Evolutionary conservation across 2,113 vertebrate genomes (phyloP), one percentile per base, ranked within the genome.

Genomic region (Cranoglanis bouderius): DNA sequence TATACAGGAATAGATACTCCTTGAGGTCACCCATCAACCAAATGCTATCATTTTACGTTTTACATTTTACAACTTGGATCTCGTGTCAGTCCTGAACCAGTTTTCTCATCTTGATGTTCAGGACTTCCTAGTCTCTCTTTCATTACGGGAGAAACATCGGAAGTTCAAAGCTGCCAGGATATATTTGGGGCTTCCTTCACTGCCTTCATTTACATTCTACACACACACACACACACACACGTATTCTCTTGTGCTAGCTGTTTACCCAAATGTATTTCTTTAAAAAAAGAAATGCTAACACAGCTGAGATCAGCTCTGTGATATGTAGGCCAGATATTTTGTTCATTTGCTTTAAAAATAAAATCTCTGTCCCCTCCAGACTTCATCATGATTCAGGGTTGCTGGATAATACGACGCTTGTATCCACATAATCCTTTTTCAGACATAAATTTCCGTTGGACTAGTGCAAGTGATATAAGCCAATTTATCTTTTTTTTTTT

Each of bases 161-260:
- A 72, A 86, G 78, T 83, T 80, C 46, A 87, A 53, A 59, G 67
- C 85, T 90, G 87, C 67, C 85, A 84, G 90, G 51, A 82, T 84
- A 40, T 46, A 78, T 86, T 86, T 86, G 43, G 59, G 87, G 74
- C 77, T 19, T 63, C 35, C 67, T 83, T 85, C 65, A 63, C 43
- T 83, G 74, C 26, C 85, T 84, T 90, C 51, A 87, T 90, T 89
- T 88, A 63, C 61, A 90, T 87, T 90, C 84, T 40, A 43, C 82
- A 81, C 51, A 35, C 51, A 53, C 77, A 53, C 77, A 80, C 77
- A 75, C 89, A 88, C 43, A 81, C 77, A 63, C 61, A 24, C 70
- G 24, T 87, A 70, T 88, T 86, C 61, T 84, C 57, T 61, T 75
- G 40, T 86, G 84, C 81, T 40, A 88, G 78, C 87, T 88, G 61